phyloP scores from a whole-genome alignment of 2,797 vertebrate genomes.

The Bovichtus diacanthus region DNA sequence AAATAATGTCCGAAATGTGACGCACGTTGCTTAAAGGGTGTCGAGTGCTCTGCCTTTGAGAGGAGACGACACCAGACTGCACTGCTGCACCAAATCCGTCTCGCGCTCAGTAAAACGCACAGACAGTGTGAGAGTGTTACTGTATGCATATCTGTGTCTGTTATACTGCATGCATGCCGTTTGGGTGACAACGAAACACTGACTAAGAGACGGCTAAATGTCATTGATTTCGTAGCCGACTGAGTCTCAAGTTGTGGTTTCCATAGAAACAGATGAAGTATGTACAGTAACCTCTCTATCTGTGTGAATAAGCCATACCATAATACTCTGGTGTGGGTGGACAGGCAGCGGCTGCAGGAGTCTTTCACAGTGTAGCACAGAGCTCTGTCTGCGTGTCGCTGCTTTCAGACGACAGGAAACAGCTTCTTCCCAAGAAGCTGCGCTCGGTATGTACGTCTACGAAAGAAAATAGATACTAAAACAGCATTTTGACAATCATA shows the following conservation, averaged over 20 bases:
- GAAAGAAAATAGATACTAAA: neutral
- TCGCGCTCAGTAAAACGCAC: neutral
- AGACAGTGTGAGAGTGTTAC: neutral
- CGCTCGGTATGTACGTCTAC: neutral
- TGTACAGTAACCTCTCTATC: conserved; percentile 59
- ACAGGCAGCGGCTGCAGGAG: conserved; percentile 52
- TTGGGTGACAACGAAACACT: conserved; percentile 24
- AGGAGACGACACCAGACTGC: conserved; percentile 22
- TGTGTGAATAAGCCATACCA: conserved; percentile 77
- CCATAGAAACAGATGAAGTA: conserved; percentile 74
- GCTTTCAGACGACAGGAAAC: conserved; percentile 21
- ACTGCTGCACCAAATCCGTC: conserved; percentile 41
- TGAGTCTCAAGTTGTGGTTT: conserved; percentile 63
- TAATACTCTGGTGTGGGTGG: conserved; percentile 75
- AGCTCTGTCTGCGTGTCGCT: conserved; percentile 50
- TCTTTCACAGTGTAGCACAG: conserved; percentile 48
- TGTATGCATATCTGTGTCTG: neutral
- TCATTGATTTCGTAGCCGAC: conserved; percentile 43
- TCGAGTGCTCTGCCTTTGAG: conserved; percentile 6
- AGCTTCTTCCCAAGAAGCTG: conserved; percentile 13
- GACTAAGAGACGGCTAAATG: conserved; percentile 56
- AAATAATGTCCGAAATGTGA: neutral
- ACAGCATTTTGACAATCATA: neutral
- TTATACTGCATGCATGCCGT: neutral
- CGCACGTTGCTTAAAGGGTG: neutral